Evolutionary conservation across 2,113 vertebrate species (phyloP), one percentile per base, ranked within the genome.

Genomic region (Leptobrachium leishanense): DNA sequence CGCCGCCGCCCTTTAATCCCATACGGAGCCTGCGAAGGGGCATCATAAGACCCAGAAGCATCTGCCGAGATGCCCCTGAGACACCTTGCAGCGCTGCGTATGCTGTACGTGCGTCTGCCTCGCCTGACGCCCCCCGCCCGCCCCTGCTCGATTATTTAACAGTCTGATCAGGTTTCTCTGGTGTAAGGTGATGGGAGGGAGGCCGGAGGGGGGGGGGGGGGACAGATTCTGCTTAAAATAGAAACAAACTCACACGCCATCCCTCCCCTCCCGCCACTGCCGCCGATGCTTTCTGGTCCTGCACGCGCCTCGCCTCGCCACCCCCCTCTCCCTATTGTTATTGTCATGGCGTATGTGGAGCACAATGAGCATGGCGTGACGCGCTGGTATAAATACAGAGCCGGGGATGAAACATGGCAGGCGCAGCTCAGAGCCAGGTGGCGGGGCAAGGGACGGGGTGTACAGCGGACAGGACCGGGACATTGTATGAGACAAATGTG

Each of bases 131-230:
- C 67, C 31, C 74, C 7, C 55, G 15, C 81, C 85, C 70, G 73
- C 10, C 66, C 73, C 12, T 72, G 76, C 82, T 87, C 72, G 85
- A 88, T 88, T 87, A 88, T 90, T 88, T 72, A 88, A 85, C 79
- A 88, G 83, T 84, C 87, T 84, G 87, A 64, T 87, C 64, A 75
- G 83, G 77, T 88, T 90, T 87, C 88, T 0, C 57, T 31, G 76
- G 74, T 39, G 40, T 67, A 69, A 62, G 79, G 82, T 79, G 82
- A 76, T 82, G n/a, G 44, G 13, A 44, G 54, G 65, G 31, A n/a
- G n/a, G n/a, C n/a, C n/a, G n/a, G n/a, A n/a, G 66, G 66, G 62
- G 11, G 31, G 3, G 31, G 31, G 5, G 20, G 10, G 31, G 20
- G 13, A 13, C 2, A 41, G 53, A 43, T 40, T 15, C 15, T 64